Conservation (phyloP, 2,888 invertebrate species). For the Yponomeuta cagnagella region DNA sequence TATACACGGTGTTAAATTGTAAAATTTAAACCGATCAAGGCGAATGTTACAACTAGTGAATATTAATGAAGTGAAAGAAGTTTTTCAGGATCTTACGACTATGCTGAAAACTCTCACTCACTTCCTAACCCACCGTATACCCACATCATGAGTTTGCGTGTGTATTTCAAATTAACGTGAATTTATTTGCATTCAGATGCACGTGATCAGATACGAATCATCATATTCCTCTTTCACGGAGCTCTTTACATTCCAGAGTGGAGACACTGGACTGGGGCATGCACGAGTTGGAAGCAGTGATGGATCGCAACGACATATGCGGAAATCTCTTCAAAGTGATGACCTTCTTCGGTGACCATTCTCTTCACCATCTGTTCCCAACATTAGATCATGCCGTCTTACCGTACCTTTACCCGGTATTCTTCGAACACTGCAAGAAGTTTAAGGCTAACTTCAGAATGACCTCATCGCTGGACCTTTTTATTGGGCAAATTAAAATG, state of each 20-base stretch:
- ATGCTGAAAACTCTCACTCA: no score
- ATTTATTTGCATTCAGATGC: not conserved
- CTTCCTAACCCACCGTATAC: no score
- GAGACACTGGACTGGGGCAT: slow-evolving; percentile 83
- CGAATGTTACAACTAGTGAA: no score
- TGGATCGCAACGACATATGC: slow-evolving; percentile 82
- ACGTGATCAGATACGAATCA: not conserved
- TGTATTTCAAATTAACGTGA: no score
- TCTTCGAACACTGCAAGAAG: slow-evolving; percentile 77
- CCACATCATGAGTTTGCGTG: no score
- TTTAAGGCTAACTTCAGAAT: slow-evolving; percentile 72
- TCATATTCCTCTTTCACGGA: not conserved
- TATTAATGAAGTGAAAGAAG: no score
- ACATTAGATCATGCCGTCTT: slow-evolving; percentile 84
- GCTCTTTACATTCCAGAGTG: slow-evolving; percentile 45
- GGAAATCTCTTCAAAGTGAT: slow-evolving; percentile 78
- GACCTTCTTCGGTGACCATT: slow-evolving; percentile 86
- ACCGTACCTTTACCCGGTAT: slow-evolving; percentile 77
- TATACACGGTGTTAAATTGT: no score
- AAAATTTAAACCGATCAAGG: no score
- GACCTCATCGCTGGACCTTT: slow-evolving; percentile 46
- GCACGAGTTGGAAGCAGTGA: slow-evolving; percentile 83
- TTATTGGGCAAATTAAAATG: slow-evolving; percentile 51
- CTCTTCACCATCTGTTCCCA: slow-evolving; percentile 87
- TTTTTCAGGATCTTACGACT: no score